Conservation (phyloP, 2,797 vertebrate species). For the Enteromius treurensis region DNA sequence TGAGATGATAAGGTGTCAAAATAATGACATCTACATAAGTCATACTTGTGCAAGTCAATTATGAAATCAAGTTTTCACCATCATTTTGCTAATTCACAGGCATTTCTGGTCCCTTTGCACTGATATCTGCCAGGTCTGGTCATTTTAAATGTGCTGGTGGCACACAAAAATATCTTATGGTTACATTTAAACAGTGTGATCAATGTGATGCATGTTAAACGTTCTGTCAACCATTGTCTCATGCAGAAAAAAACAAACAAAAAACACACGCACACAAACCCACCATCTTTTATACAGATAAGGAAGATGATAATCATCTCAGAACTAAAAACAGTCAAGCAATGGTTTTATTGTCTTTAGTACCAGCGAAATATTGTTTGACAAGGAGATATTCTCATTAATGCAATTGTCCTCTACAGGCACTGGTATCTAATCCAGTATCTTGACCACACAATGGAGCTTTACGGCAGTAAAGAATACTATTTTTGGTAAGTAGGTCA, state of each 20-base stretch:
- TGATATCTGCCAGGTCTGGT: neutral
- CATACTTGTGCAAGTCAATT: neutral
- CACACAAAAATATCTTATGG: neutral
- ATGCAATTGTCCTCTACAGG: neutral
- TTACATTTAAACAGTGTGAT: neutral
- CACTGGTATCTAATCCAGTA: neutral
- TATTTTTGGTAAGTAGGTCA: neutral
- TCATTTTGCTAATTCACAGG: neutral
- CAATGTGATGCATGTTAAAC: neutral
- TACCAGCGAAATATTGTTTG: neutral
- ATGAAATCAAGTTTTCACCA: neutral
- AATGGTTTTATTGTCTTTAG: neutral
- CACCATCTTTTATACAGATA: neutral
- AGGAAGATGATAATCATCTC: slow-evolving; percentile 1
- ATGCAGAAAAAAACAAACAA: neutral
- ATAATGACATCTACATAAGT: too few species aligned
- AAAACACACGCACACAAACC: neutral
- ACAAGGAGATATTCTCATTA: neutral
- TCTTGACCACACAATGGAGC: neutral
- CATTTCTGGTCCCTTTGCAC: neutral
- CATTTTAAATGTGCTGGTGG: neutral
- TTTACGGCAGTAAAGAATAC: neutral
- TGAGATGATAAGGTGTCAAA: too few species aligned
- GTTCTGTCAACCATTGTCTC: neutral
- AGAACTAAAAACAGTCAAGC: neutral